Evolutionary conservation across 2,113 vertebrate species (phyloP).

Genomic region (Platanista minor): DNA sequence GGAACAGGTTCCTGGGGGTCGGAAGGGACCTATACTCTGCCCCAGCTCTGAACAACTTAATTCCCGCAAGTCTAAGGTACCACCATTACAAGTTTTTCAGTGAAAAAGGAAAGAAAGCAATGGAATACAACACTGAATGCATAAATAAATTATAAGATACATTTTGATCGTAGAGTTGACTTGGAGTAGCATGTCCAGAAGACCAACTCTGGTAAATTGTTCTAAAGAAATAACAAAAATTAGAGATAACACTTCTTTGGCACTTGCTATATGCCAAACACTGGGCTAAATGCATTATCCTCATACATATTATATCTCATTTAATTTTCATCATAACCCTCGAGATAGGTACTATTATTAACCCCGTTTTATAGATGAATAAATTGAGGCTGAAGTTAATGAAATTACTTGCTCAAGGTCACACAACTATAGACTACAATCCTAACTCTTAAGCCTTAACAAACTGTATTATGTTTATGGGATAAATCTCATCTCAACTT

Average conservation of each 20-base stretch:
- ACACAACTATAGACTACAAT: neutral
- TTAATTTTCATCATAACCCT: neutral
- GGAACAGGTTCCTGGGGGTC: neutral
- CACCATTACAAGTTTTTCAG: neutral
- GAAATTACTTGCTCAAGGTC: neutral
- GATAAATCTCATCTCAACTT: neutral
- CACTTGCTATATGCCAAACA: neutral
- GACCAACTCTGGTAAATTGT: neutral
- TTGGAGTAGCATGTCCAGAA: neutral
- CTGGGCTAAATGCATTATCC: neutral
- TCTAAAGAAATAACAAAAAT: neutral
- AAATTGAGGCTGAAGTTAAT: conserved; percentile 8
- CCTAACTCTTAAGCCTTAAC: neutral
- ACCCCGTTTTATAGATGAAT: neutral
- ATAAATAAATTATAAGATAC: neutral
- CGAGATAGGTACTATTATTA: neutral
- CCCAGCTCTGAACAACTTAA: neutral
- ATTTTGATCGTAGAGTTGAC: neutral
- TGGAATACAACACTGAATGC: neutral
- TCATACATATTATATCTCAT: neutral
- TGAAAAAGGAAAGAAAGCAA: neutral
- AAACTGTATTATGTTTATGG: neutral
- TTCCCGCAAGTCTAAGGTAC: neutral
- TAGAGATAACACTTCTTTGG: neutral
- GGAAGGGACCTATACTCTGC: neutral